A percentile compares a stretch with the other conserved stretches of the same genome.
phyloP scores from a whole-genome alignment of 2,888 invertebrate species.

The Rhingia rostrata region DNA sequence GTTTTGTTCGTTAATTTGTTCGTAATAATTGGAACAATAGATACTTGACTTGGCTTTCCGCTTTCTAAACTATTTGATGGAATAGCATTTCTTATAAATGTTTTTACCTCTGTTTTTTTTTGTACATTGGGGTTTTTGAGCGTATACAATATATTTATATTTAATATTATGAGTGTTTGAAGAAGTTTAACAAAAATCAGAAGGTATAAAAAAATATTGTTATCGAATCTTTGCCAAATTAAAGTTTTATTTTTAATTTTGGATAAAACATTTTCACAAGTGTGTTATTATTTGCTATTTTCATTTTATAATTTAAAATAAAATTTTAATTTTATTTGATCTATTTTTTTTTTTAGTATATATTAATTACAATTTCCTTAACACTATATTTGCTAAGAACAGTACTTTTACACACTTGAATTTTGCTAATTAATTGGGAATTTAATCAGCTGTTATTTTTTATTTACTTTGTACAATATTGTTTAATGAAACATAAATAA shows the following conservation, averaged over 20 bases:
- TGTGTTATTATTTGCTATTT: constrained; percentile 22
- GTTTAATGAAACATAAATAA: constrained; percentile 23
- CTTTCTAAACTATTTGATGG: constrained; percentile 28
- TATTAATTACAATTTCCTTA: constrained; percentile 46
- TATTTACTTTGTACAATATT: constrained; percentile 48
- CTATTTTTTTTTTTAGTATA: constrained; percentile 28
- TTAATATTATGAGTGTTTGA: constrained; percentile 23
- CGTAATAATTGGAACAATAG: constrained; percentile 50
- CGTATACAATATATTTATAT: constrained; percentile 66
- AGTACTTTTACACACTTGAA: constrained; percentile 30
- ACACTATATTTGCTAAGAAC: constrained; percentile 60
- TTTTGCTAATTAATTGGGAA: constrained; percentile 38
- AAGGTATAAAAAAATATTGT: constrained; percentile 9
- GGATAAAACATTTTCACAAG: constrained; percentile 27
- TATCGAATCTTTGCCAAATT: constrained; percentile 22
- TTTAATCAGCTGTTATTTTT: constrained; percentile 13
- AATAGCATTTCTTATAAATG: constrained; percentile 42
- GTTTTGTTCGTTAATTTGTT: constrained; percentile 14
- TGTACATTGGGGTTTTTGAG: constrained; percentile 74
- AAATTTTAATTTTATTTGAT: constrained; percentile 30
- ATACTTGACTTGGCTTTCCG: constrained; percentile 28
- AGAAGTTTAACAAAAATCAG: constrained; percentile 17
- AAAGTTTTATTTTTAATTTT: constrained; percentile 16
- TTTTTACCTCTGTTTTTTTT: constrained; percentile 49
- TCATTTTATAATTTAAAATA: constrained; percentile 23